Evolutionary conservation across 2,888 invertebrate genomes (phyloP), one percentile per base, ranked within the genome.

Genomic region (Gandaritis pyraliata): DNA sequence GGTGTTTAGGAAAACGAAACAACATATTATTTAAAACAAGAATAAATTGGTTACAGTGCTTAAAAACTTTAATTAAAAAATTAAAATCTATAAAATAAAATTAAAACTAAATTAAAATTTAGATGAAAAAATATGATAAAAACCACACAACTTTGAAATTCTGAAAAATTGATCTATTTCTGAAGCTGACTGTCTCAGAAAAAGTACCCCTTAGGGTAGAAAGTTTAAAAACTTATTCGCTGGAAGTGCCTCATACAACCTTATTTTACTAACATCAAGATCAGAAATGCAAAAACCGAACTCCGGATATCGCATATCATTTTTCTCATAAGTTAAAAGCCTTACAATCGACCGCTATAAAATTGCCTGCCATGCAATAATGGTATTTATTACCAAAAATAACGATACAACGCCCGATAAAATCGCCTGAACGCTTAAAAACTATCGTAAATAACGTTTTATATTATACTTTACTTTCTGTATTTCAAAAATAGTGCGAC

Each of bases 361-460:
- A 69, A 58, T 39, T 23, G 45, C 51, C 36, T 50, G 66, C 66
- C 66, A 60, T 59, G 53, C 70, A 58, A 66, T 68, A 67, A 65
- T 66, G 68, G 63, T 30, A 65, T 75, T 75, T 75, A 79, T 70
- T 66, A 64, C 72, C 51, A 56, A 65, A 51, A 53, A 57, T 63
- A 74, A 75, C 76, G 76, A 77, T 75, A 71, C 65, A 69, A 70
- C 70, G 68, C 71, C 69, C 66, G 69, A 74, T 75, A 76, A 75
- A 80, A 76, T 75, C 76, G 73, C 79, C 75, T 77, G 78, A 69
- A 68, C 73, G 76, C 16, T 10, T 76, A 80, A 80, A 80, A 76
- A 78, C 75, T 71, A 68, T 78, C 78, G 73, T 86, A 86, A 86
- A 85, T 85, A 77, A 73, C 72, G 65, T 77, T 80, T 77, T 80